Evolutionary conservation across 1,140 invertebrate species (phyloP).

Genomic region (Drosophila sp.): DNA sequence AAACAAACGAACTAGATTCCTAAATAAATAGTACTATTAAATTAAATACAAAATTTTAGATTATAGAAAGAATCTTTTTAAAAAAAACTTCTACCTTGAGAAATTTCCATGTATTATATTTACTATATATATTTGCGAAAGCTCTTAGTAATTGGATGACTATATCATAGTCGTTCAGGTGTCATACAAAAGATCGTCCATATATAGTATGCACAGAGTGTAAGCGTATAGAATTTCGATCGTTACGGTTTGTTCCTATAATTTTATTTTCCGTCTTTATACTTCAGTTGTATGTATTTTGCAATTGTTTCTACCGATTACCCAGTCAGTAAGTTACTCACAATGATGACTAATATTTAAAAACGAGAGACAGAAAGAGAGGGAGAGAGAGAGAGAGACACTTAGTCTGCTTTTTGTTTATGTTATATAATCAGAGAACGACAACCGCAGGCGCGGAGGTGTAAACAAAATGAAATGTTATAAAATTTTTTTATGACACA

Average conservation of each 20-base stretch:
- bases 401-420: slow-evolving; percentile 52
- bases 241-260: not conserved
- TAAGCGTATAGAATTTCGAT: slow-evolving; percentile 6
- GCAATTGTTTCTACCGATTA: slow-evolving; percentile 62
- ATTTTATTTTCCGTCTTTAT: not conserved
- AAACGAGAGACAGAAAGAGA: not conserved
- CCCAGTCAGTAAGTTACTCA: slow-evolving; percentile 16
- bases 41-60: no score
- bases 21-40: no score
- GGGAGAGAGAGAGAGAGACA: slow-evolving; percentile 29
- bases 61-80: no score
- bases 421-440: slow-evolving; percentile 46
- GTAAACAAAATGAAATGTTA: slow-evolving; percentile 47
- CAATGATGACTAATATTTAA: slow-evolving; percentile 7
- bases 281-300: slow-evolving; percentile 16
- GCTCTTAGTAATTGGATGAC: not conserved
- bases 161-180: not conserved
- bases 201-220: not conserved
- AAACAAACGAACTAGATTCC: no score
- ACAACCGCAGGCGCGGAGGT: slow-evolving; percentile 23
- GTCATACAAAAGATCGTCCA: not conserved
- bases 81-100: no score
- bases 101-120: no score
- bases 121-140: not conserved
- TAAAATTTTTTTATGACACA: slow-evolving; percentile 39